Evolutionary conservation across 2,797 vertebrate genomes (phyloP), one percentile per base, ranked within the genome.

Genomic region (Syngnathus acus): DNA sequence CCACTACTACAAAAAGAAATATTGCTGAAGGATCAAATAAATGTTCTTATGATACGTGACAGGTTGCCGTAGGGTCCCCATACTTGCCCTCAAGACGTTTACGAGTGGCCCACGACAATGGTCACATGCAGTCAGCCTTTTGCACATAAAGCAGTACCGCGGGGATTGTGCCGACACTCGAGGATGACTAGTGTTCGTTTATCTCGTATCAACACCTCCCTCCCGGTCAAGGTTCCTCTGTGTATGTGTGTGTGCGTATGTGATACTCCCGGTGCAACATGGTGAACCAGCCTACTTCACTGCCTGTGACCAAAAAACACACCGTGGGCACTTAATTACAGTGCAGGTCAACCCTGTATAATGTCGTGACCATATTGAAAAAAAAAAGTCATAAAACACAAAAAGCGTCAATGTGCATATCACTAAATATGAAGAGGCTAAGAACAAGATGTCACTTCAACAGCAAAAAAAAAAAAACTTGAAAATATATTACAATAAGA

Each of bases 271-370:
- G 53, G 81, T 77, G 67, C 72, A 77, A 80, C 82, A 82, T 78
- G 85, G 73, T 84, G 84, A 83, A 87, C 84, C 86, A 84, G 87
- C 82, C 86, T 82, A 71, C 81, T 82, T 84, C 88, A 89, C 86
- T 89, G 87, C 87, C 84, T 82, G 81, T 68, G 79, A 84, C 77
- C 79, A 80, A 82, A 81, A 78, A 72, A 43, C 26, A 69, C 62
- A 65, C 13, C 68, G 64, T 71, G 62, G 66, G 51, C 53, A 66
- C 68, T 70, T 59, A 42, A 23, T 39, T 62, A 65, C 63, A 64
- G 73, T 72, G 74, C 60, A 74, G 74, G 63, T 69, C 64, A 74
- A 51, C 64, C 64, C 57, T 79, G 51, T 66, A 55, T 65, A 68
- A 50, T 74, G 76, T 78, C 72, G 69, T 77, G 69, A 68, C 65